These are phyloP conservation scores for Amphiprion ocellaris DNA, from an alignment of 2,113 vertebrate species.

Conservation along the genomic window DNA sequence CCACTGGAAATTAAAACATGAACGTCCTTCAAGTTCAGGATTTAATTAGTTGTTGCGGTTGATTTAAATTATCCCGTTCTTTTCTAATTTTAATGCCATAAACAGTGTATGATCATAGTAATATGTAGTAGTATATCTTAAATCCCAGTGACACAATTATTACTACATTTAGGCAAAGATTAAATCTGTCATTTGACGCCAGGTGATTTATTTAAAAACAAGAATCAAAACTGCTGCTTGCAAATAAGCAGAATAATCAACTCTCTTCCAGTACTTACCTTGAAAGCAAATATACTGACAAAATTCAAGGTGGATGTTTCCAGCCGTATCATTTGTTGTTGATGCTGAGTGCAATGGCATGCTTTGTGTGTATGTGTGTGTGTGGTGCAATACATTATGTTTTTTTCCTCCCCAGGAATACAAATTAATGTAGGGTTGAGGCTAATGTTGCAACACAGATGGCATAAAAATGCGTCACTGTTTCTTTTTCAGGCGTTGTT, in stretches of 20 bases:
- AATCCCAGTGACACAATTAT: not conserved
- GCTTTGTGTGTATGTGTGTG: not conserved
- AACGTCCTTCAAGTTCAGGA: slow-evolving; percentile 2
- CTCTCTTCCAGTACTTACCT: not conserved
- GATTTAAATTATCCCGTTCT: slow-evolving; percentile 1
- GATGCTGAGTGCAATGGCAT: not conserved
- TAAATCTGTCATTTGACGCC: not conserved
- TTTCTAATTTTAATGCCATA: slow-evolving; percentile 5
- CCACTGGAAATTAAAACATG: slow-evolving; percentile 15
- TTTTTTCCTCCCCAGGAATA: slow-evolving; percentile 11
- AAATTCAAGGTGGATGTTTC: slow-evolving; percentile 19
- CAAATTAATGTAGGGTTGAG: slow-evolving; percentile 30
- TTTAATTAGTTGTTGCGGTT: slow-evolving; percentile 26
- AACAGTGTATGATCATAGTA: not conserved
- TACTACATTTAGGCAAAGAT: not conserved
- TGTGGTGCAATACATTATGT: slow-evolving; percentile 19
- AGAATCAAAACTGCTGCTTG: not conserved
- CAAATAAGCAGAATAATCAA: not conserved
- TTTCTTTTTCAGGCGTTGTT: not conserved
- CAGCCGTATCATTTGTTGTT: slow-evolving; percentile 16
- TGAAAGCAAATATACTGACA: not conserved
- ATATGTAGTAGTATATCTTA: not conserved
- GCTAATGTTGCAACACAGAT: slow-evolving; percentile 40
- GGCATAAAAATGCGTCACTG: slow-evolving; percentile 19
- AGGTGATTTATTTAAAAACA: not conserved